phyloP scores from a whole-genome alignment of 2,113 vertebrate species.

The Athene noctua region DNA sequence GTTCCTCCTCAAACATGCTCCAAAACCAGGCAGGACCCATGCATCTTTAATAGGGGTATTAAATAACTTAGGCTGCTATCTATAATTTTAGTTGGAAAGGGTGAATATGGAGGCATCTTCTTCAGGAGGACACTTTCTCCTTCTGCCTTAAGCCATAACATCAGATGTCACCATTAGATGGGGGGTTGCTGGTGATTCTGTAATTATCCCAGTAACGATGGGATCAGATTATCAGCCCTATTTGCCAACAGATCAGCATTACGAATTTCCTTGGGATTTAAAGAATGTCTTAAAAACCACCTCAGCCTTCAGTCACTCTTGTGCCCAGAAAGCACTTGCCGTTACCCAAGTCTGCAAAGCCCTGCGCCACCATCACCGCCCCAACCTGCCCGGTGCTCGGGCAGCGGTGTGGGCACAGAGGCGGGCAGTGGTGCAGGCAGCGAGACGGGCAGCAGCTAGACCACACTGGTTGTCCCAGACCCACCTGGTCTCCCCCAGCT shows the following conservation, averaged over 20 bases:
- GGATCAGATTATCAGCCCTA: not conserved
- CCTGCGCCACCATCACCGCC: not conserved
- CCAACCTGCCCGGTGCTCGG: not conserved
- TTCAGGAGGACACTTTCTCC: not conserved
- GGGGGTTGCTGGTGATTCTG: not conserved
- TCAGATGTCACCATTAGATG: not conserved
- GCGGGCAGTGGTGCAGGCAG: not conserved
- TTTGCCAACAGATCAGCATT: not conserved
- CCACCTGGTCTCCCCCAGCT: not conserved
- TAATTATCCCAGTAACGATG: rapidly evolving
- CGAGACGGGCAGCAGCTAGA: not conserved
- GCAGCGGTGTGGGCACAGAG: not conserved
- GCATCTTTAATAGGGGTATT: not conserved
- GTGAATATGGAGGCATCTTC: not conserved
- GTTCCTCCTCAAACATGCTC: not conserved
- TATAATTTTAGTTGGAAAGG: not conserved
- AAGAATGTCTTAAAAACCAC: not conserved
- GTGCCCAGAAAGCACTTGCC: not conserved
- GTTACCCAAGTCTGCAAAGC: not conserved
- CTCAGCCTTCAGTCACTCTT: not conserved
- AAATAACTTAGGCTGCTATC: not conserved
- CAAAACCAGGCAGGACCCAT: not conserved
- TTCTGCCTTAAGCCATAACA: not conserved
- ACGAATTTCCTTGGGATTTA: not conserved
- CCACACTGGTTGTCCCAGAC: not conserved